Percentiles rank a stretch among this genome's conserved stretches.
phyloP scores from a whole-genome alignment of 1,140 invertebrate species.

The Chymomyza costata region DNA sequence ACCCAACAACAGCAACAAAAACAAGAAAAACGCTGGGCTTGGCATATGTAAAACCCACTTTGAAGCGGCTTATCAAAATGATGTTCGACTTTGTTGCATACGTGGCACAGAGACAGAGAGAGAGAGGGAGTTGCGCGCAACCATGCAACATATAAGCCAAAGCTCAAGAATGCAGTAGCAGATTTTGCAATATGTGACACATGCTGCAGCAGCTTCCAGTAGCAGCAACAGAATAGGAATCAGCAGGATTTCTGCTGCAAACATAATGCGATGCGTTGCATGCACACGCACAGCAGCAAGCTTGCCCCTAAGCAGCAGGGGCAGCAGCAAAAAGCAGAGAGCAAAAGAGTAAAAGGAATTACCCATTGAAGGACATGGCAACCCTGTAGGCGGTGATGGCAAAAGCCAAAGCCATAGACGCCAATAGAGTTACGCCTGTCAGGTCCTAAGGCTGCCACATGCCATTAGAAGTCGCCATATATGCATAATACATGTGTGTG shows the following conservation, averaged over 20 bases:
- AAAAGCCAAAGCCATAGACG: slow-evolving; percentile 41
- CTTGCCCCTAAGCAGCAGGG: too few species aligned
- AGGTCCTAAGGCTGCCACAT: too few species aligned
- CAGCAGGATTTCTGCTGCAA: slow-evolving; percentile 5
- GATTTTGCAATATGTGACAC: slow-evolving; percentile 67
- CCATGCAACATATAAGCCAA: slow-evolving; percentile 67
- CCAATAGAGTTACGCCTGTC: slow-evolving; percentile 26
- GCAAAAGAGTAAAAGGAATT: background rate
- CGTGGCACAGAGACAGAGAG: too few species aligned
- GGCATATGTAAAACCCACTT: slow-evolving; percentile 68
- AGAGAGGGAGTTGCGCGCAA: too few species aligned
- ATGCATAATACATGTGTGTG: too few species aligned
- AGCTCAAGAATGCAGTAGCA: slow-evolving; percentile 57
- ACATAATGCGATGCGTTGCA: slow-evolving; percentile 40
- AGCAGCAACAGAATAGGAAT: slow-evolving; percentile 3
- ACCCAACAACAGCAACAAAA: background rate
- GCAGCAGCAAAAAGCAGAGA: slow-evolving; percentile 35
- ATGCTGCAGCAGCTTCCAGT: slow-evolving; percentile 23
- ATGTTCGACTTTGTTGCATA: slow-evolving; percentile 45
- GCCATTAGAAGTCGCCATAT: too few species aligned
- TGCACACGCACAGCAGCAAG: slow-evolving; percentile 1
- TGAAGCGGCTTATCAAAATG: slow-evolving; percentile 63
- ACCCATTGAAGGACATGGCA: slow-evolving; percentile 29
- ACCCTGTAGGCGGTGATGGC: slow-evolving; percentile 32
- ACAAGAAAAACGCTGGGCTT: slow-evolving; percentile 1